phyloP scores from a whole-genome alignment of 2,113 vertebrate genomes.

The Ifrita kowaldi region DNA sequence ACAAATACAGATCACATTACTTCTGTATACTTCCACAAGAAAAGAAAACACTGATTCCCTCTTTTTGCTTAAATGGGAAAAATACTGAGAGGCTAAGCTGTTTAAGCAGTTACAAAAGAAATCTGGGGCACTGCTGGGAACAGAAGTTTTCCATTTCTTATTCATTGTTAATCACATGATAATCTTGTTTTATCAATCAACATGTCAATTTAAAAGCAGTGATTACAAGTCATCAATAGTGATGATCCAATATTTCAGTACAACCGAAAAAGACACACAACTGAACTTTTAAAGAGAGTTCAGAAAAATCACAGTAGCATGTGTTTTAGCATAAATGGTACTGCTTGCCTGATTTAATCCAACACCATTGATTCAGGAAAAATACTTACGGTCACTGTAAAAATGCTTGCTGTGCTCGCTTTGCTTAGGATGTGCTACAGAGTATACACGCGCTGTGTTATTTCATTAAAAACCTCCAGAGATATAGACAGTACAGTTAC shows the following conservation, averaged over 20 bases:
- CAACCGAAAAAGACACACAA: not conserved
- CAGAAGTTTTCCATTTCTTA: not conserved
- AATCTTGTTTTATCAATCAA: not conserved
- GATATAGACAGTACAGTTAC: not conserved
- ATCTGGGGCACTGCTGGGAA: not conserved
- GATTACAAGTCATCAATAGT: not conserved
- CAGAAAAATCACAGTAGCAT: not conserved
- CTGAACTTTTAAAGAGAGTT: not conserved
- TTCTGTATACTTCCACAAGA: not conserved
- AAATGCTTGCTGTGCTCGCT: not conserved
- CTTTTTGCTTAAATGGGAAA: not conserved
- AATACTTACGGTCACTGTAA: not conserved
- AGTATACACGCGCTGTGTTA: not conserved
- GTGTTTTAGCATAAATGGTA: not conserved
- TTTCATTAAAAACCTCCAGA: not conserved
- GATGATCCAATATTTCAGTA: not conserved
- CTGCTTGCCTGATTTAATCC: not conserved
- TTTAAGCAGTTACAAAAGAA: not conserved
- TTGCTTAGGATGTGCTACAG: accelerated
- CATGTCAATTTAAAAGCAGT: not conserved
- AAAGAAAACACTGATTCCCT: not conserved
- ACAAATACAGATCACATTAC: not conserved
- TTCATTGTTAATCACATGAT: not conserved
- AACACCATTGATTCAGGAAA: not conserved
- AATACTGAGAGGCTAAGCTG: not conserved